Percentiles rank a stretch among this genome's conserved stretches.
Evolutionary conservation across 2,888 invertebrate genomes (phyloP).

Genomic region (Eupithecia insigniata): DNA sequence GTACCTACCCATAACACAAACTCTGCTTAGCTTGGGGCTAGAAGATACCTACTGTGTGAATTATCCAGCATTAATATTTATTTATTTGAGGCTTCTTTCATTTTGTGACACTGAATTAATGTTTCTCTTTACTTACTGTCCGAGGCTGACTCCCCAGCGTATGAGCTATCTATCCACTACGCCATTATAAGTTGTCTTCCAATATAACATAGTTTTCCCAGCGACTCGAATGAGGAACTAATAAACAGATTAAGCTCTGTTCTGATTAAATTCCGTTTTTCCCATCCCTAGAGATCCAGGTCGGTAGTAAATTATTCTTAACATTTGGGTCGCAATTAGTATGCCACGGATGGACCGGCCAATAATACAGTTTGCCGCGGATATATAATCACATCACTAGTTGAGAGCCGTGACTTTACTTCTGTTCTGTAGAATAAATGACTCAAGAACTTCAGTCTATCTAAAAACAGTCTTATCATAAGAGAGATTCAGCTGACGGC

Average conservation of each 20-base stretch:
- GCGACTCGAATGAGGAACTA: slow-evolving; percentile 5
- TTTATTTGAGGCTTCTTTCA: no score
- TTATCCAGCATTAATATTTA: no score
- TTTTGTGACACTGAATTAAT: no score
- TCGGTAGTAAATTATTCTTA: slow-evolving; percentile 58
- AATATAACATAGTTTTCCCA: not conserved
- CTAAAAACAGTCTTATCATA: not conserved
- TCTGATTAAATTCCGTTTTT: slow-evolving; percentile 18
- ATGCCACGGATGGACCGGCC: slow-evolving; percentile 45
- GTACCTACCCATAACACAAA: no score
- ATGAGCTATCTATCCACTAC: not conserved
- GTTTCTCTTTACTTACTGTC: no score
- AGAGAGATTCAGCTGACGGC: not conserved
- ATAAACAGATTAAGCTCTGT: slow-evolving; percentile 9
- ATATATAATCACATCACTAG: slow-evolving; percentile 22
- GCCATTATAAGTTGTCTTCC: not conserved
- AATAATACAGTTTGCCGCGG: slow-evolving; percentile 25
- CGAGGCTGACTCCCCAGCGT: no score
- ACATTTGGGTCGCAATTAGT: slow-evolving; percentile 55
- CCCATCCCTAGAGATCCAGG: slow-evolving; percentile 38
- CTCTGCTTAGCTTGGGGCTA: no score
- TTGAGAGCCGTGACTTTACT: not conserved
- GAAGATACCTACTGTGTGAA: no score
- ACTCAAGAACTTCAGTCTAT: not conserved
- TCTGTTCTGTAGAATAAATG: not conserved